Conservation (phyloP, 2,888 invertebrate genomes). For the Trachelus iudaicus region DNA sequence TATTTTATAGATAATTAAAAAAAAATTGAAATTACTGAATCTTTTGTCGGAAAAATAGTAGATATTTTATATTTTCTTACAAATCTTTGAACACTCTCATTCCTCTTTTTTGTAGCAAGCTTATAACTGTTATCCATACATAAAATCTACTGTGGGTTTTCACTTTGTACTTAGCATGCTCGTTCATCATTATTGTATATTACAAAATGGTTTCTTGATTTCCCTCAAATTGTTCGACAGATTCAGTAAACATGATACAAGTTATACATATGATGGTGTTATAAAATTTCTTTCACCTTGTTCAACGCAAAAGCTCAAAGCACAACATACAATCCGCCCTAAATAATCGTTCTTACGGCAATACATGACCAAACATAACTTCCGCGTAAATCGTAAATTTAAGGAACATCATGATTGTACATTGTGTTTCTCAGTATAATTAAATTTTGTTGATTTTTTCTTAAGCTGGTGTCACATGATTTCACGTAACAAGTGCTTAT, state of each 20-base stretch:
- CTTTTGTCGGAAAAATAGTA: not conserved
- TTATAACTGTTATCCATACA: not conserved
- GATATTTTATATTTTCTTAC: not conserved
- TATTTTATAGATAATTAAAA: not conserved
- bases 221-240: not conserved
- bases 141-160: constrained; percentile 1
- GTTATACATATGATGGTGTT: not conserved
- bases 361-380: not conserved
- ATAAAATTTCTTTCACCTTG: not conserved
- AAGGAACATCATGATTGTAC: not conserved
- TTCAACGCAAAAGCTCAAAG: not conserved
- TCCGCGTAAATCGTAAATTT: not conserved
- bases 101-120: not conserved
- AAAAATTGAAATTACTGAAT: not conserved
- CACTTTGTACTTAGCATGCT: constrained; percentile 45
- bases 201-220: not conserved
- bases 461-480: not conserved
- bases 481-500: not conserved
- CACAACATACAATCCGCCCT: not conserved
- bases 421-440: not conserved
- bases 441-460: not conserved
- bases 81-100: not conserved
- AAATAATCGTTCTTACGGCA: not conserved
- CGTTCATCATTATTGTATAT: constrained; percentile 21
- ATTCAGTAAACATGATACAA: not conserved